Conservation (phyloP, 2,113 vertebrate species). For the Gorsachius goisagi region DNA sequence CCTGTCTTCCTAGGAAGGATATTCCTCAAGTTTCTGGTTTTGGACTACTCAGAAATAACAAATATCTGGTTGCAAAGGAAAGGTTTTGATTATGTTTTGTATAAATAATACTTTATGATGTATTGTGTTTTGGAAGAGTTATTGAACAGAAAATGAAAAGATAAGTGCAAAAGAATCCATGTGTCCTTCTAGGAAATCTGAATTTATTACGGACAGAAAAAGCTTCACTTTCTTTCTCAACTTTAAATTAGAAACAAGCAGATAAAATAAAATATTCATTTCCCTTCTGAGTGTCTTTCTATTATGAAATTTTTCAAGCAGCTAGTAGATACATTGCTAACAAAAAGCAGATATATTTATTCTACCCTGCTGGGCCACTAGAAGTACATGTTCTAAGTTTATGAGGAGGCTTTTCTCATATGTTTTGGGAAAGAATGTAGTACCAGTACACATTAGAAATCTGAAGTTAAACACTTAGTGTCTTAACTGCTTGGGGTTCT, state of each 20-base stretch:
- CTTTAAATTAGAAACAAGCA: conserved; percentile 47
- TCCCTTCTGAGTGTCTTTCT: not conserved
- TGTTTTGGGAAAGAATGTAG: not conserved
- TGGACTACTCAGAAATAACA: conserved; percentile 10
- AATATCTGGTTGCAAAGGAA: conserved; percentile 6
- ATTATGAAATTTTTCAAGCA: not conserved
- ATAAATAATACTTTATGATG: conserved; percentile 14
- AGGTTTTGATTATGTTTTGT: not conserved
- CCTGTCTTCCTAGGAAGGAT: not conserved
- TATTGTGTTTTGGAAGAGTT: not conserved
- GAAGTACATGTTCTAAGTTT: not conserved
- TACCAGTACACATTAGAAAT: not conserved
- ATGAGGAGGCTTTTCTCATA: not conserved
- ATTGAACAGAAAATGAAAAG: not conserved
- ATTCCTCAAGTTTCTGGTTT: not conserved
- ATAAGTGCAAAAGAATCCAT: not conserved
- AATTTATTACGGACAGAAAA: not conserved
- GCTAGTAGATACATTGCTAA: not conserved
- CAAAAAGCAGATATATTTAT: not conserved
- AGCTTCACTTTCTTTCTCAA: not conserved
- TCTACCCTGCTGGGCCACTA: not conserved
- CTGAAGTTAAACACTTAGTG: not conserved
- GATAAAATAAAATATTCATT: conserved; percentile 39
- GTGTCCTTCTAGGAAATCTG: not conserved
- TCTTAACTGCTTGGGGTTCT: not conserved